A percentile compares a stretch with the other conserved stretches of the same genome.
Evolutionary conservation across 2,888 invertebrate species (phyloP).

Genomic region (Morinoia aosen): DNA sequence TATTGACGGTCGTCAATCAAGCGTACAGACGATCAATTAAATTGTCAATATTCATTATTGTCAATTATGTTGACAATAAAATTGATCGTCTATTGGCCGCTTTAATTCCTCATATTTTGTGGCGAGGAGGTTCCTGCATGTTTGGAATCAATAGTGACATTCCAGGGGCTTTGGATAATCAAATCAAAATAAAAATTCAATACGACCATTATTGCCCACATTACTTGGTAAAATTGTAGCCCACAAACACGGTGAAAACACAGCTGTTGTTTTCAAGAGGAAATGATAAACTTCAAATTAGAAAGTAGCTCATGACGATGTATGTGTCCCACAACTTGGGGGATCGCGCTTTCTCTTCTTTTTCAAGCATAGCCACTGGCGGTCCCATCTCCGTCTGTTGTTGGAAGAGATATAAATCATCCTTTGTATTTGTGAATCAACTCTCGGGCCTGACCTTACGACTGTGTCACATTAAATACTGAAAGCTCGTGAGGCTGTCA

Average conservation of each 20-base stretch:
- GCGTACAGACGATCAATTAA: too few relatives aligned
- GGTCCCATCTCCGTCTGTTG: background rate
- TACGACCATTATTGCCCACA: background rate
- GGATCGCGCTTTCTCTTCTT: background rate
- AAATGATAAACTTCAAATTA: background rate
- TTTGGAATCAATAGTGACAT: background rate
- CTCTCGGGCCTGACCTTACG: background rate
- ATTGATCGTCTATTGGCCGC: too few relatives aligned
- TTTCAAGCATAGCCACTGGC: background rate
- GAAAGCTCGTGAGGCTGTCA: background rate
- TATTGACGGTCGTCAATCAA: too few relatives aligned
- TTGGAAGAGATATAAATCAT: background rate
- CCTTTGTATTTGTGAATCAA: background rate
- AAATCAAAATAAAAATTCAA: background rate
- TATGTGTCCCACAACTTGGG: background rate
- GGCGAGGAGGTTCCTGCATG: background rate
- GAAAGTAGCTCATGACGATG: background rate
- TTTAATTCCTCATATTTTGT: background rate
- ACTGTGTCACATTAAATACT: background rate
- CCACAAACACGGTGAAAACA: background rate
- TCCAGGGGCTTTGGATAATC: background rate
- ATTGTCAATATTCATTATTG: too few relatives aligned
- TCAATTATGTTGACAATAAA: too few relatives aligned
- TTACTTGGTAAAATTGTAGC: background rate
- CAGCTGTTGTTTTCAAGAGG: background rate